Evolutionary conservation across 2,888 invertebrate genomes (phyloP), one percentile per base, ranked within the genome.

Genomic region (Lathronympha strigana): DNA sequence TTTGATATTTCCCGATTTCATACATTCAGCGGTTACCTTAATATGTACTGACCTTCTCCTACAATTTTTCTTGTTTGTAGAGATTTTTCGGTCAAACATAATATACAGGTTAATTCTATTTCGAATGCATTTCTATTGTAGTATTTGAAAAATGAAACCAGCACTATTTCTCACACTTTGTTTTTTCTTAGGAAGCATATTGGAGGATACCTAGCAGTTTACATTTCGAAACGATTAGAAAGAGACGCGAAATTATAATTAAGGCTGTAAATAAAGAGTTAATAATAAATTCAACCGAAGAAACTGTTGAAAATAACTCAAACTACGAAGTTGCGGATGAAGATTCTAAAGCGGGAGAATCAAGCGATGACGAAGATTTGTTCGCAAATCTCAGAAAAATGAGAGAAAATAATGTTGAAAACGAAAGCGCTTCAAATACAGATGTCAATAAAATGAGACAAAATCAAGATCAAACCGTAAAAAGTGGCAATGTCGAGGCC

Each of bases 151-250:
- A n/a, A n/a, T n/a, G n/a, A n/a, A n/a, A n/a, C n/a, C 2, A n/a
- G 4, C n/a, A 36, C 36, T 5, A 36, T 36, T n/a, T n/a, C 36
- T 36, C n/a, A 11, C 43, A n/a, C 8, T 28, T 43, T 2, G 19
- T 63, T 47, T 43, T 5, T 23, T 51, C 9, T 13, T 86, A 96
- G 95, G 97, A 98, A 93, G 93, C 90, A 67, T 97, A 97, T 83
- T 98, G 98, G 98, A 93, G 97, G 73, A 96, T 98, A 76, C 96
- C 98, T 0, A 93, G 93, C 63, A 89, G 91, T 74, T 88, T 95
- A 60, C 88, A 90, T 64, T 83, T 87, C 47, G 83, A 90, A 23
- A 93, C 91, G n/a, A 90, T 95, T 62, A 90, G 93, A 69, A 93
- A 93, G 76, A 90, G 93, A 21, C 89, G 92, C 58, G 90, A 92